Evolutionary conservation across 1,140 invertebrate species (phyloP).

Genomic region (Calliopsis andreniformis): DNA sequence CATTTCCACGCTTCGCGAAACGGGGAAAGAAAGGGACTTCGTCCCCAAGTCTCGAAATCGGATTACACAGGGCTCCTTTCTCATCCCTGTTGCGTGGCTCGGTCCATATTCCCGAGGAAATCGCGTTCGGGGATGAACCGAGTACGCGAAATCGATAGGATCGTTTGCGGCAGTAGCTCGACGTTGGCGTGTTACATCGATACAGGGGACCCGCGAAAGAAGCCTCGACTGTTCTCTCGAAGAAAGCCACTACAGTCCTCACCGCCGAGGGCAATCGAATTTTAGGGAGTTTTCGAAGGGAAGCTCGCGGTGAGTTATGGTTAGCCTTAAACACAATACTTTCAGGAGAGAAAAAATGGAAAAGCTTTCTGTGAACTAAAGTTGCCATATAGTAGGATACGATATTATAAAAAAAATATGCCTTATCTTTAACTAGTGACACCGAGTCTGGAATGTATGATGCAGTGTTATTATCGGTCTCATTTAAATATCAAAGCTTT

Average conservation of each 20-base stretch:
- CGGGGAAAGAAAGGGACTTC: conserved; percentile 52
- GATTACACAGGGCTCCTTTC: conserved; percentile 48
- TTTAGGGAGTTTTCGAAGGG: too few species aligned
- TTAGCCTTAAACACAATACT: background rate
- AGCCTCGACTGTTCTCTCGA: background rate
- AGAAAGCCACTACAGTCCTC: background rate
- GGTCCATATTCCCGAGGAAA: conserved; percentile 33
- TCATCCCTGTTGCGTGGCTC: background rate
- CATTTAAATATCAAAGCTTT: too few species aligned
- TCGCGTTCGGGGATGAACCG: conserved; percentile 29
- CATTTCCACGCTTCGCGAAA: background rate
- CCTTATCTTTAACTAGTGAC: too few species aligned
- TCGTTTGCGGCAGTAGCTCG: conserved; percentile 9
- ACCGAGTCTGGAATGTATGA: too few species aligned
- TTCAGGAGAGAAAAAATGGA: background rate
- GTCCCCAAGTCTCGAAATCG: conserved; percentile 46
- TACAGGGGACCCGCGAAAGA: background rate
- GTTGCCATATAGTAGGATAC: too few species aligned
- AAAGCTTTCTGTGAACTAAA: too few species aligned
- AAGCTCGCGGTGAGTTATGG: background rate
- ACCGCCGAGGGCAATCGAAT: background rate
- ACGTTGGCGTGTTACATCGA: conserved; percentile 2
- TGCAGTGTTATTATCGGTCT: too few species aligned
- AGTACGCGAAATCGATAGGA: conserved; percentile 39
- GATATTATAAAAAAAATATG: too few species aligned